These are phyloP conservation scores for Rhingia campestris DNA, from an alignment of 2,888 invertebrate genomes.

Conservation along the genomic window DNA sequence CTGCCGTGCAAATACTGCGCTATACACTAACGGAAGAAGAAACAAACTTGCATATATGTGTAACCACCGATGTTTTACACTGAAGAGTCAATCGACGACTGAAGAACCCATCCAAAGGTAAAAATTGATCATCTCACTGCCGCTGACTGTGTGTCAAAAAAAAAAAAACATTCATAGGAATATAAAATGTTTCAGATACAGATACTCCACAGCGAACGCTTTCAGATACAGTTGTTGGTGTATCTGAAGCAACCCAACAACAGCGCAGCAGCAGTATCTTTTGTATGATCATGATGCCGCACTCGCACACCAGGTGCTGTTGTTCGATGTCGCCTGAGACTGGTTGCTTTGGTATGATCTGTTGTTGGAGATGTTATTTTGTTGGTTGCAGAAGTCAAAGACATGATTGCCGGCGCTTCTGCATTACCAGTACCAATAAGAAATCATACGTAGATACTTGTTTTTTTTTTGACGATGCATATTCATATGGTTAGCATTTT, in stretches of 20 bases:
- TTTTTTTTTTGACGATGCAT: neutral
- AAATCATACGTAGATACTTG: neutral
- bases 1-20: constrained; percentile 34
- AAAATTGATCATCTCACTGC: constrained; percentile 72
- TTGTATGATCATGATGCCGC: constrained; percentile 67
- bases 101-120: constrained; percentile 71
- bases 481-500: constrained; percentile 22
- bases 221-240: constrained; percentile 55
- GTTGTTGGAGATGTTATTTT: constrained; percentile 63
- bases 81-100: constrained; percentile 73
- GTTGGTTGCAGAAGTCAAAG: constrained; percentile 35
- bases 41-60: constrained; percentile 41
- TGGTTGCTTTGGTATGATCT: constrained; percentile 54
- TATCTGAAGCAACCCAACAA: constrained; percentile 50
- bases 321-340: constrained; percentile 43
- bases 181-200: constrained; percentile 68
- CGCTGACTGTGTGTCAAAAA: constrained; percentile 32
- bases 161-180: constrained; percentile 57
- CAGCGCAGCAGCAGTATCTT: constrained; percentile 53
- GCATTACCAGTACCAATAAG: constrained; percentile 27
- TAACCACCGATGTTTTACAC: constrained; percentile 70
- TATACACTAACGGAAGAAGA: constrained; percentile 43
- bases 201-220: constrained; percentile 17
- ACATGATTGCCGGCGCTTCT: constrained; percentile 69
- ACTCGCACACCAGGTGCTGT: constrained; percentile 54